Evolutionary conservation across 2,797 vertebrate genomes (phyloP), one percentile per base, ranked within the genome.

Genomic region (Varecia variegata): DNA sequence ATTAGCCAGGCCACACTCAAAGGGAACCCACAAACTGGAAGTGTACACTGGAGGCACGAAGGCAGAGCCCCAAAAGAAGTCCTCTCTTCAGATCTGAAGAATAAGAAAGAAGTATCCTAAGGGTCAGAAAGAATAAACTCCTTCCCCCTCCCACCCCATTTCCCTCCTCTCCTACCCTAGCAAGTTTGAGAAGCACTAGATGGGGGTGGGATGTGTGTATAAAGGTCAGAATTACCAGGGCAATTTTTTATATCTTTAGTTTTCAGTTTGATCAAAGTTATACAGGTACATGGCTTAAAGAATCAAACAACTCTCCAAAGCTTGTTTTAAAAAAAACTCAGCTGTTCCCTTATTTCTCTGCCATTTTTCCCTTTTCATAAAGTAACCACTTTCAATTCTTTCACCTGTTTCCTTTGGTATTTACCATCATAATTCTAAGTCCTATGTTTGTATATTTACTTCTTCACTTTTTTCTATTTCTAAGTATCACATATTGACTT

Each of bases 211-310:
- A 25, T 54, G 9, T 65, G 35, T 32, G 25, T 45, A 43, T 7
- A 52, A 32, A 92, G 17, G 50, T 77, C 21, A 93, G 38, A 84
- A 27, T 90, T 80, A 93, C 15, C 38, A 50, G 17, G 56, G 38
- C 32, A 50, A 81, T 12, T 80, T 50, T 40, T 10, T 25, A 38
- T 58, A 70, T 45, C 81, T 67, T 93, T 65, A 67, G 18, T 71
- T 89, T 93, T 93, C 56, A 67, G 7, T 62, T 89, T 90, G 54
- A 67, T 67, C n/a, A 45, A 79, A 80, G 32, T 92, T 92, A 32
- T 45, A 56, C 40, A 80, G 27, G 17, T 15, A 67, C 30, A 10
- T 21, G 25, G 17, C 15, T 95, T 83, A 88, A 92, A 92, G 15
- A 92, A 77, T 68, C 40, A 70, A 93, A 43, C 18, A 81, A 25